Conservation (phyloP, 2,797 vertebrate genomes). For the Aeoliscus strigatus region DNA sequence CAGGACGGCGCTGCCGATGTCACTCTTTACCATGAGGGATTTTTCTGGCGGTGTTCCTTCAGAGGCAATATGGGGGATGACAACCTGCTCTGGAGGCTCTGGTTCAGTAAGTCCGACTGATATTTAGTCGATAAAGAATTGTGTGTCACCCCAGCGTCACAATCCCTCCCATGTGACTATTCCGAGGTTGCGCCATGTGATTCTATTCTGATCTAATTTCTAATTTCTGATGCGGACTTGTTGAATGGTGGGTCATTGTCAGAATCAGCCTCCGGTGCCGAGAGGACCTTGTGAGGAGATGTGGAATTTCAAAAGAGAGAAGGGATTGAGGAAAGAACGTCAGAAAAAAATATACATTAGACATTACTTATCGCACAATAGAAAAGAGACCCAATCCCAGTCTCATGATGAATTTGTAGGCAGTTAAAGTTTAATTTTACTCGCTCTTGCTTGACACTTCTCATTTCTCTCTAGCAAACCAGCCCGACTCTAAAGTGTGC, state of each 20-base stretch:
- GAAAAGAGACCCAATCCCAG: no score
- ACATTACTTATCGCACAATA: no score
- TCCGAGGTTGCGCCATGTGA: slow-evolving; percentile 41
- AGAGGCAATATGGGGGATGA: slow-evolving; percentile 56
- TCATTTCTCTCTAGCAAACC: slow-evolving; percentile 78
- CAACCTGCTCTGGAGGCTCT: slow-evolving; percentile 79
- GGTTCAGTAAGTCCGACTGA: slow-evolving; percentile 88
- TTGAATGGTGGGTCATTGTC: slow-evolving; percentile 50
- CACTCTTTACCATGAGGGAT: slow-evolving; percentile 88
- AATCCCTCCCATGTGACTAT: slow-evolving; percentile 36
- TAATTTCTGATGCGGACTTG: slow-evolving; percentile 23
- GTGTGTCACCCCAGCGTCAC: not conserved
- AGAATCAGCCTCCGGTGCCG: slow-evolving; percentile 29
- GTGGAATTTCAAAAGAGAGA: slow-evolving; percentile 50
- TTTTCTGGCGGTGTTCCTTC: slow-evolving; percentile 94
- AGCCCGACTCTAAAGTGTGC: slow-evolving; percentile 83
- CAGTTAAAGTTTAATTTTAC: no score
- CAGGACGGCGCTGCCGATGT: slow-evolving; percentile 19
- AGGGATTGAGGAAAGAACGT: not conserved
- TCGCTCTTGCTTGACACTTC: not conserved
- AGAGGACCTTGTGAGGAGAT: slow-evolving; percentile 42
- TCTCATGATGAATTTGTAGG: no score
- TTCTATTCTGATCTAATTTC: slow-evolving; percentile 49
- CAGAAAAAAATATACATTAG: no score
- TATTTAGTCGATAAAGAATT: no score